These are phyloP conservation scores for Myocastor coypus DNA, from an alignment of 2,113 vertebrate species.

Conservation along the genomic window DNA sequence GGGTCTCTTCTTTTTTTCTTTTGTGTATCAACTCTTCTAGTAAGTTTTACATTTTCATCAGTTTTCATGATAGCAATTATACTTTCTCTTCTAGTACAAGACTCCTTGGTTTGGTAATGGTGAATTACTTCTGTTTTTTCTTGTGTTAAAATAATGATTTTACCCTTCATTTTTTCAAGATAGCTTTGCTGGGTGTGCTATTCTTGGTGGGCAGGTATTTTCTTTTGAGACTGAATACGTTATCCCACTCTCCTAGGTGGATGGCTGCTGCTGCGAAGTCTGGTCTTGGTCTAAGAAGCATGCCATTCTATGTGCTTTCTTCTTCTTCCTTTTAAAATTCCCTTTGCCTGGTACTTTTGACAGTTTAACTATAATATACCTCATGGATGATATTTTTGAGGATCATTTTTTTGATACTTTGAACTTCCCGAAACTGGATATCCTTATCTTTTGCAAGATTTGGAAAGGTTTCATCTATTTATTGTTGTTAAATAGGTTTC, in stretches of 20 bases:
- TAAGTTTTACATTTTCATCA: not conserved
- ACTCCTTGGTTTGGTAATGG: not conserved
- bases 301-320: not conserved
- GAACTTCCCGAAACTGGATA: not conserved
- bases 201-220: not conserved
- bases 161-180: not conserved
- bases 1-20: not conserved
- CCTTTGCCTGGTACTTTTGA: not conserved
- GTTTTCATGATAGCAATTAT: not conserved
- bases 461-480: not conserved
- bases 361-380: not conserved
- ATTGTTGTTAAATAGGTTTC: not conserved
- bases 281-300: not conserved
- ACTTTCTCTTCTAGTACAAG: not conserved
- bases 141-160: not conserved
- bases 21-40: not conserved
- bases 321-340: not conserved
- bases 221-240: not conserved
- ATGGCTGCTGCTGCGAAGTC: not conserved
- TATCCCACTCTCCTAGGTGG: not conserved
- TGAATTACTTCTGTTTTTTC: not conserved
- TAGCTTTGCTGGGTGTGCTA: not conserved
- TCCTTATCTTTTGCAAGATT: not conserved
- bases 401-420: not conserved
- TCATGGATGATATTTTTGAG: not conserved